A percentile compares a stretch with the other conserved stretches of the same genome.
Evolutionary conservation across 2,113 vertebrate genomes (phyloP).

Genomic region (Pygoscelis adeliae): DNA sequence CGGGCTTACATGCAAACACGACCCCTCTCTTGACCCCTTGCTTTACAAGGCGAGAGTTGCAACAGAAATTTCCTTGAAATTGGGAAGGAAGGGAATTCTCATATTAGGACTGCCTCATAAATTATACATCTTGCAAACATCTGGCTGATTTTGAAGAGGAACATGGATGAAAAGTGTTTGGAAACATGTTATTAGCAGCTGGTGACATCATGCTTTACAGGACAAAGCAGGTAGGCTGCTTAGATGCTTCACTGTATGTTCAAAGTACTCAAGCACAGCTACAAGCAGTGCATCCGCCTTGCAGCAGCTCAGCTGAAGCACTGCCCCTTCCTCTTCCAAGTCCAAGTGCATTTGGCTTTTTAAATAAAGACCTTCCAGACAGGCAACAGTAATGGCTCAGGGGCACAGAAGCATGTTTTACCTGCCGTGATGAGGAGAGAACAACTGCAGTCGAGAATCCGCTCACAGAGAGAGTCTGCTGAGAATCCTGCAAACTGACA

Average conservation of each 20-base stretch:
- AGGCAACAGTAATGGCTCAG: background rate
- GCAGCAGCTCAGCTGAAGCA: background rate
- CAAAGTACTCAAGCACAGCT: background rate
- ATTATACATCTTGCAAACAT: background rate
- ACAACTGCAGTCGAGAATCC: slow-evolving; percentile 89
- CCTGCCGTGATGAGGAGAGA: slow-evolving; percentile 92
- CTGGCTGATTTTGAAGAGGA: background rate
- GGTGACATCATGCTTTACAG: slow-evolving; percentile 14
- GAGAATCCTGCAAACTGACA: slow-evolving; percentile 96
- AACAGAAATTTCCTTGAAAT: background rate
- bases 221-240: background rate
- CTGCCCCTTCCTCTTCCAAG: background rate
- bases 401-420: slow-evolving; percentile 18
- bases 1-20: background rate
- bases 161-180: background rate
- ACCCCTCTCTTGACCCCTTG: background rate
- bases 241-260: background rate
- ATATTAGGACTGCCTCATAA: background rate
- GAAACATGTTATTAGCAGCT: slow-evolving; percentile 12
- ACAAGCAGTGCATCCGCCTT: background rate
- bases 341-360: background rate
- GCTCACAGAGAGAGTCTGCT: slow-evolving; percentile 90
- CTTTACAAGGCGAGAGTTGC: background rate
- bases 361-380: background rate
- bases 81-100: background rate